These are phyloP conservation scores for Camelus bactrianus DNA, from an alignment of 2,113 vertebrate genomes.

Conservation along the genomic window DNA sequence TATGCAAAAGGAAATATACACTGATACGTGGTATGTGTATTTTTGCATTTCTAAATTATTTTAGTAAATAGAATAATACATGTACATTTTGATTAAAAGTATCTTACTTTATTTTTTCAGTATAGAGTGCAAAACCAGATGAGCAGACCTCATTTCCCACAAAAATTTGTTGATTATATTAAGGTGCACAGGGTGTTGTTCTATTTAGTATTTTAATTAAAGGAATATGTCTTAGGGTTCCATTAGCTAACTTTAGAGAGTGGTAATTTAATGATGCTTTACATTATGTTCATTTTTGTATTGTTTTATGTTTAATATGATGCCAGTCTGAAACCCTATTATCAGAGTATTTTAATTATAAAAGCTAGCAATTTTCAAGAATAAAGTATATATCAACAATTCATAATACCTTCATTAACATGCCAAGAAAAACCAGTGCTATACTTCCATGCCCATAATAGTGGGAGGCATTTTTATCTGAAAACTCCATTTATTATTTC, in stretches of 20 bases:
- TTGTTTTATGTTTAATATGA: conserved; percentile 60
- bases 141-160: background rate
- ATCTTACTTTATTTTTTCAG: background rate
- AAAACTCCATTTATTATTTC: background rate
- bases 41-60: background rate
- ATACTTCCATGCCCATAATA: background rate
- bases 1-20: background rate
- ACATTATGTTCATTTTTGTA: background rate
- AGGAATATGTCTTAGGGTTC: conserved; percentile 25
- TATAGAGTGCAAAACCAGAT: background rate
- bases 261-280: background rate
- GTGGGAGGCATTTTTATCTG: background rate
- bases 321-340: background rate
- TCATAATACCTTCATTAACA: conserved; percentile 2
- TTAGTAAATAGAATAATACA: background rate
- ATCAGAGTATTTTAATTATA: conserved; percentile 57
- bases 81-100: background rate
- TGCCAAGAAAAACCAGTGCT: background rate
- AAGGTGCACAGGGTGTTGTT: background rate
- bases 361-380: conserved; percentile 51
- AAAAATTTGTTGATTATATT: conserved; percentile 62
- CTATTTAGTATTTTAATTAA: conserved; percentile 62
- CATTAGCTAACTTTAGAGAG: conserved; percentile 8
- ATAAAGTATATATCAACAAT: background rate
- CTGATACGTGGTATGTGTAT: fast-evolving